Percentiles rank a stretch among this genome's conserved stretches.
Conservation (phyloP, 2,113 vertebrate species). For the Pristiophorus japonicus region DNA sequence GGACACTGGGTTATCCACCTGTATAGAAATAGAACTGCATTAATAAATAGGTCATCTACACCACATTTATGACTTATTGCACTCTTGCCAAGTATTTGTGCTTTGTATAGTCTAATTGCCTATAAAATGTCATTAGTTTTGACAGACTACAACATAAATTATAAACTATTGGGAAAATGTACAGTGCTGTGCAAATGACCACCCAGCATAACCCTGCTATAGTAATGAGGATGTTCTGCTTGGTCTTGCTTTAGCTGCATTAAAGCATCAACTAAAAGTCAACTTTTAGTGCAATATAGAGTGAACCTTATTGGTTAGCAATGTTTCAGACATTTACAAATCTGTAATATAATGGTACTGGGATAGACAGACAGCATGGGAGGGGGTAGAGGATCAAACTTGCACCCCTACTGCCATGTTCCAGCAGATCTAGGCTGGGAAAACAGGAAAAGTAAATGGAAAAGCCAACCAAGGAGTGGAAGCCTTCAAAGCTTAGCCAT, state of each 20-base stretch:
- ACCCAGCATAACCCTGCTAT: too few relatives aligned
- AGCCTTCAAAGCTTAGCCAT: too few relatives aligned
- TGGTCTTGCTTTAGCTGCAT: too few relatives aligned
- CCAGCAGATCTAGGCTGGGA: neutral
- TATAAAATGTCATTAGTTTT: neutral
- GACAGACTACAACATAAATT: too few relatives aligned
- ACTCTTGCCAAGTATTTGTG: neutral
- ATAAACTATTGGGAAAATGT: too few relatives aligned
- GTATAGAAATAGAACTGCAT: constrained; percentile 39
- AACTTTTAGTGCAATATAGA: too few relatives aligned
- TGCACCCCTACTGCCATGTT: neutral
- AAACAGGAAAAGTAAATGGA: too few relatives aligned
- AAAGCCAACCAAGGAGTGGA: too few relatives aligned
- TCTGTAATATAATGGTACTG: neutral
- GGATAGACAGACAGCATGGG: neutral
- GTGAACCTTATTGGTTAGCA: too few relatives aligned
- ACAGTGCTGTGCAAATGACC: too few relatives aligned
- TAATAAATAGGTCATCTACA: neutral
- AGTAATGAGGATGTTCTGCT: too few relatives aligned
- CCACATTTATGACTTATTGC: neutral
- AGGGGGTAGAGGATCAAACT: neutral
- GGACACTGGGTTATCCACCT: constrained; percentile 95
- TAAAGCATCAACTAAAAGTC: too few relatives aligned
- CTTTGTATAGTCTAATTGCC: neutral
- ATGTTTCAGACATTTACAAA: neutral